Percentiles rank a stretch among this genome's conserved stretches.
Evolutionary conservation across 2,797 vertebrate genomes (phyloP).

Genomic region (Clamator glandarius): DNA sequence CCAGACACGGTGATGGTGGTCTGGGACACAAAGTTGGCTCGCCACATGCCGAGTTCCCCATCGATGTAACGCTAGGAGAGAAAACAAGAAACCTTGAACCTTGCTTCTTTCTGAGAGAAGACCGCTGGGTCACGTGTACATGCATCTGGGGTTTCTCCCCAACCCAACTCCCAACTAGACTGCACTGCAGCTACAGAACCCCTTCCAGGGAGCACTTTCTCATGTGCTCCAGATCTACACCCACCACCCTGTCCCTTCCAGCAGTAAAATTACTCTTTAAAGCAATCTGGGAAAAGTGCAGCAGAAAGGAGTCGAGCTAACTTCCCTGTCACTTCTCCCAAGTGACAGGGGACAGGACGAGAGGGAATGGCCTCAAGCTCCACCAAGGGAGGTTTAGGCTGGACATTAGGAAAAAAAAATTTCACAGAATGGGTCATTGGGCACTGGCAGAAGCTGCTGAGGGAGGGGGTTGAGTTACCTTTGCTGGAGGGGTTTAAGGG

Average conservation of each 20-base stretch:
- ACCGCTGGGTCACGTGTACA: background rate
- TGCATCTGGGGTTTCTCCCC: background rate
- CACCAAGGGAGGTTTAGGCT: too few relatives aligned
- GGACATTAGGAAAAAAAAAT: too few relatives aligned
- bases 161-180: background rate
- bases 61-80: background rate
- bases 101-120: background rate
- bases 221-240: background rate
- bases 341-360: too few relatives aligned
- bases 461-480: too few relatives aligned
- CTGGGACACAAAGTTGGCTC: background rate
- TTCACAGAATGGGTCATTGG: too few relatives aligned
- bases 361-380: too few relatives aligned
- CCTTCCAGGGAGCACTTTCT: background rate
- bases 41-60: constrained; percentile 21
- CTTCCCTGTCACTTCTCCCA: too few relatives aligned
- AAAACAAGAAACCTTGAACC: background rate
- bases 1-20: background rate
- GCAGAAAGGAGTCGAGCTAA: background rate
- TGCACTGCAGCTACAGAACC: background rate
- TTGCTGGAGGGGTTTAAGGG: too few relatives aligned
- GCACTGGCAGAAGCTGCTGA: too few relatives aligned
- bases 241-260: background rate
- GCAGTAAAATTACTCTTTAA: background rate
- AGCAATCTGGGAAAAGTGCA: background rate